Evolutionary conservation across 2,113 vertebrate genomes (phyloP), one percentile per base, ranked within the genome.

Genomic region (Pantherophis guttatus): DNA sequence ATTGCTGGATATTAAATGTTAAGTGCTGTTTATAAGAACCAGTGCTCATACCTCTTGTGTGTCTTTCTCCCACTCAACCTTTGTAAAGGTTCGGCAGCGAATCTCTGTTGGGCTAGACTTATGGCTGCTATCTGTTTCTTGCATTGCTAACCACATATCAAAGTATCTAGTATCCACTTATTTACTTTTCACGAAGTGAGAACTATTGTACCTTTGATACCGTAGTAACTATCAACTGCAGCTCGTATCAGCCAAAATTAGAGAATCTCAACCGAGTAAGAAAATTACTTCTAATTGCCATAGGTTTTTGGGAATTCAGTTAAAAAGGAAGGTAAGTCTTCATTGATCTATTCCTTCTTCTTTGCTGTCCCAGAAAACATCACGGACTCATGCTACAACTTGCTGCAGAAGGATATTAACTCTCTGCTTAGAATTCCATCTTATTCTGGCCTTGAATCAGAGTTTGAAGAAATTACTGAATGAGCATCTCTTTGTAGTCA

Each of bases 281-380:
- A 50, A 75, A 53, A 0, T 10, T 19, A 59, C 44, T 48, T 15
- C 7, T 59, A 87, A 1, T 17, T 12, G 48, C 0, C 2, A 8
- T n/a, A 75, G 59, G 2, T n/a, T n/a, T 70, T 62, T 10, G 86
- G 44, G 0, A 1, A 17, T 6, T 62, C 2, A 39, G 5, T 24
- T 86, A 39, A 39, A 54, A 93, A 94, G 23, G 9, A 70, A 19
- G 81, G 90, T 10, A 91, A 8, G 52, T 23, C 75, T 48, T 91
- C 33, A 26, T 57, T 2, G 24, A 0, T 81, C 52, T 58, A 48
- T 0, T 0, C 85, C 6, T 48, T 65, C 57, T 91, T 8, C 21
- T 2, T 1, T 55, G 0, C 65, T 90, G 53, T 81, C 4, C 52
- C 33, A 52, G 53, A 89, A 65, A 91, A 24, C 24, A 13, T 54